Base-by-base conservation (phyloP, 2,888 invertebrate genomes). In the Meiosimyza platycephala region DNA sequence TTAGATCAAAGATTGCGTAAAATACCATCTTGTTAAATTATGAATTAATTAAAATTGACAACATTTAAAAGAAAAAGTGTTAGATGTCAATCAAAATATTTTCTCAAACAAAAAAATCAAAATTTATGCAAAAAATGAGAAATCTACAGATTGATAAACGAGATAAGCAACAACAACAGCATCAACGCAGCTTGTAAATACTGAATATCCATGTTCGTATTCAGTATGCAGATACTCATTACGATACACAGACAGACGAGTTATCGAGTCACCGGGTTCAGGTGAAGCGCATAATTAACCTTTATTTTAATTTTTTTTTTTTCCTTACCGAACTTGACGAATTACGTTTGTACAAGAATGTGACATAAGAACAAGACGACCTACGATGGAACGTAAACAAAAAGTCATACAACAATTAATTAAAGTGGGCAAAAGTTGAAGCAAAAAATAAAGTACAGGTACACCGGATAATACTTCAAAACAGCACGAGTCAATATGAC, bases 301-400 rank as follows among this genome's bases (percentile, higher is more conserved):
- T 62, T 62, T 72, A 57, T 12, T 33, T n/a, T n/a, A n/a, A n/a
- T n/a, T n/a, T n/a, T n/a, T n/a, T 40, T 9, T 40, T 40, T 40
- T 40, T 40, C 9, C 9, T 9, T 40, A 40, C 40, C 50, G 16
- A 65, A 54, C 16, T 67, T 74, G 71, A 74, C 62, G 71, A 71
- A 74, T 74, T 67, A 63, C 57, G n/a, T 63, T 33, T 54, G n/a
- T 18, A 51, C 18, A 60, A 64, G 57, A 71, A 71, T 67, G 71
- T 74, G 74, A 74, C 74, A 74, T 63, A 60, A 70, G 65, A 73
- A 73, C 57, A 70, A 60, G 62, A 67, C 18, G 22, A 9, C 71
- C 50, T 74, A 72, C 71, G 60, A 74, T 73, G 50, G 51, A 50
- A 28, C 59, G 28, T 51, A 64, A 40, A 6, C 51, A 16, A 22